Percentiles rank a stretch among this genome's conserved stretches.
Conservation (phyloP, 2,888 invertebrate genomes). For the Pyrocoelia pectoralis region DNA sequence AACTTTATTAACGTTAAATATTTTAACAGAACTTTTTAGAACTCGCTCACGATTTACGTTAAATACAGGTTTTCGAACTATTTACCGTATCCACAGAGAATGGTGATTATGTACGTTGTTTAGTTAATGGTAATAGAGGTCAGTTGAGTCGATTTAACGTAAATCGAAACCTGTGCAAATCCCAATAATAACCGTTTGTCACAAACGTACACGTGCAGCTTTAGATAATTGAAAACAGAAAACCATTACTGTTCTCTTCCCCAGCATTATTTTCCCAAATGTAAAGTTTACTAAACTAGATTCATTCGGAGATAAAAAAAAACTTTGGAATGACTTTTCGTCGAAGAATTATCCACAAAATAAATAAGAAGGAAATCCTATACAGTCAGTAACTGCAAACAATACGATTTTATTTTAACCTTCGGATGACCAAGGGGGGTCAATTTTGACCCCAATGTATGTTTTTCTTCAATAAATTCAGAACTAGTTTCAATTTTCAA, state of each 20-base stretch:
- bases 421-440: too few species aligned
- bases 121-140: constrained; percentile 22
- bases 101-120: constrained; percentile 18
- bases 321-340: not conserved
- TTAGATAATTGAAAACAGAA: constrained; percentile 34
- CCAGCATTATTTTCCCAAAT: constrained; percentile 22
- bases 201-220: constrained; percentile 20
- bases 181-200: constrained; percentile 33
- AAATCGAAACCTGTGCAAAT: constrained; percentile 26
- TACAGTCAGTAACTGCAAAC: constrained; percentile 15
- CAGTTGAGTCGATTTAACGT: constrained; percentile 20
- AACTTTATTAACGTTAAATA: constrained; percentile 3
- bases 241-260: constrained; percentile 31
- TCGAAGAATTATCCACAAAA: constrained; percentile 15
- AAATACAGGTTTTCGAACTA: too few species aligned
- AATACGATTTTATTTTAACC: constrained; percentile 25
- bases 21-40: not conserved
- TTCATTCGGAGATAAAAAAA: not conserved
- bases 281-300: not conserved
- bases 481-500: too few species aligned
- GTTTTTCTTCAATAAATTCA: too few species aligned
- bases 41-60: not conserved
- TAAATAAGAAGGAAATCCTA: constrained; percentile 16
- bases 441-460: too few species aligned
- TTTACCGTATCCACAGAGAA: not conserved